Base-by-base conservation (phyloP, 92 coral and sea anemone genomes). In the Chrysogorgia sp. region DNA sequence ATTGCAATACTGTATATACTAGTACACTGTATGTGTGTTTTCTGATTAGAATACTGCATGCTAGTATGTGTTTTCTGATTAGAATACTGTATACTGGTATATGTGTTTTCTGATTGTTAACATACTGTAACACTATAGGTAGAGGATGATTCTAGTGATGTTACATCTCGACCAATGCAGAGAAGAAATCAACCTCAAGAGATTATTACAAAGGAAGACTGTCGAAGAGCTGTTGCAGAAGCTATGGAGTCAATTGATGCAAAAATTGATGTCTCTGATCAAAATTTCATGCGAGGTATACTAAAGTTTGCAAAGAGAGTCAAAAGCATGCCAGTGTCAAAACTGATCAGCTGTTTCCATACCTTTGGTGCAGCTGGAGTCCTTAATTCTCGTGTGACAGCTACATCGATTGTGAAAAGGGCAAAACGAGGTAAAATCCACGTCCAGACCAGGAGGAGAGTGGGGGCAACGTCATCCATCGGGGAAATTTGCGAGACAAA, bases 111-210 rank as follows among this genome's bases (percentile, higher is more conserved):
- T n/a, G n/a, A n/a, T n/a, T n/a, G n/a, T 59, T 23, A 10, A 28
- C 34, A 14, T 8, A 30, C 8, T 61, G 5, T 30, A 17, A 61
- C 28, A 61, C 12, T 31, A 9, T 19, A 64, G 71, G 71, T n/a
- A 21, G 71, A 34, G 0, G 28, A 64, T 64, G 71, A 34, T 7
- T 64, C 26, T 19, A 35, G 37, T 35, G 50, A 64, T 35, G 29
- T 34, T 34, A 12, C 50, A 34, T 17, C 50, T 35, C 22, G 9
- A 7, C 71, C 50, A 17, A 64, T 64, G 49, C 71, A 32, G 50
- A 64, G 71, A 64, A 64, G 48, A 64, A 64, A 64, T 35, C 71
- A 64, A 35, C 49, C 71, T 32, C 48, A 34, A n/a, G 71, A 64
- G 30, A 6, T 64, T 0, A 35, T 64, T 21, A 17, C 71, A 34